Percentiles rank a stretch among this genome's conserved stretches.
Conservation (phyloP, 2,113 vertebrate genomes). For the Pseudonaja textilis region DNA sequence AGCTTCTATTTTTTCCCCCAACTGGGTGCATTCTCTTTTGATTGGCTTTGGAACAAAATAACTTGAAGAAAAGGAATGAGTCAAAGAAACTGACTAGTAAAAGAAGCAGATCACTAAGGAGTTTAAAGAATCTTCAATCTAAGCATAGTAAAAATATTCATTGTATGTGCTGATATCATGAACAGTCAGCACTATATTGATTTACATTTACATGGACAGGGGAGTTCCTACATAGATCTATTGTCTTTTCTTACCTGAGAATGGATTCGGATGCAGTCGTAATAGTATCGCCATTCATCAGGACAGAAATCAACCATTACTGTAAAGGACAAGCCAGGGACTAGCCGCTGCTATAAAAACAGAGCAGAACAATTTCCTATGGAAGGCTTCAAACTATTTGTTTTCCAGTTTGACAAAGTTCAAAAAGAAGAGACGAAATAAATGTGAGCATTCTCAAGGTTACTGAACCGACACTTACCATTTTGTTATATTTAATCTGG, state of each 20-base stretch:
- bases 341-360: slow-evolving; percentile 77
- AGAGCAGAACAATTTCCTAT: neutral
- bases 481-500: slow-evolving; percentile 83
- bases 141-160: neutral
- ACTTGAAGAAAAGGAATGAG: neutral
- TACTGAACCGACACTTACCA: slow-evolving; percentile 68
- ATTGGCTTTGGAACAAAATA: neutral
- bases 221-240: too few relatives aligned
- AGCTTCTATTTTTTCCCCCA: neutral
- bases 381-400: neutral
- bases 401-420: neutral
- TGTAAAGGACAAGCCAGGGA: slow-evolving; percentile 83
- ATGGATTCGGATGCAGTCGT: slow-evolving; percentile 88
- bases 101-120: neutral
- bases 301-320: slow-evolving; percentile 82
- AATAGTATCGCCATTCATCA: slow-evolving; percentile 91
- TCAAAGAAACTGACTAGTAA: neutral
- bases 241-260: slow-evolving; percentile 75
- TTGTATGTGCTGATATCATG: neutral
- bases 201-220: neutral
- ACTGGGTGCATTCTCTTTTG: neutral
- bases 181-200: neutral
- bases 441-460: neutral
- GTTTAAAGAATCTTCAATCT: neutral
- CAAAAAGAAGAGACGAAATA: neutral